phyloP scores from a whole-genome alignment of 2,797 vertebrate species.

The Hydrophis major region DNA sequence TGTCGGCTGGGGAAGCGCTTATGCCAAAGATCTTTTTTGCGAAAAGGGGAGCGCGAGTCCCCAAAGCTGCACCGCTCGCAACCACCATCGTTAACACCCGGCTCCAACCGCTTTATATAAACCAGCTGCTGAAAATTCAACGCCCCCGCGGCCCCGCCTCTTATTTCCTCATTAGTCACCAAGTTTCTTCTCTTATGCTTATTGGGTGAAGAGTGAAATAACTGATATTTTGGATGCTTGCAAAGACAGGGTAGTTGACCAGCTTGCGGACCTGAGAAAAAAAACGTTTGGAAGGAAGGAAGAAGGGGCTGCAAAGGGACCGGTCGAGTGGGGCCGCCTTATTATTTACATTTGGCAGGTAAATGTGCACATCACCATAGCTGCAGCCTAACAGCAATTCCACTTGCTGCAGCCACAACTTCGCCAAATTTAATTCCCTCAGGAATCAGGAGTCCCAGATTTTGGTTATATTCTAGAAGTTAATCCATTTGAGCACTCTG shows the following conservation, averaged over 20 bases:
- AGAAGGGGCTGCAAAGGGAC: not conserved
- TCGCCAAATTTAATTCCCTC: not conserved
- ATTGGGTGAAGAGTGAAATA: not conserved
- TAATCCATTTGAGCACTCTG: not conserved
- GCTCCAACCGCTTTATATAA: not conserved
- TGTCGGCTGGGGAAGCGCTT: not conserved
- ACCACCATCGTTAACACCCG: not conserved
- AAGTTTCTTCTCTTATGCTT: accelerated
- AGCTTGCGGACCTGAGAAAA: not conserved
- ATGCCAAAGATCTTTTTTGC: not conserved
- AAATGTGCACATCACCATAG: not conserved
- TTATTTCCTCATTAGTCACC: accelerated
- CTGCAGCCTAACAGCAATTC: not conserved
- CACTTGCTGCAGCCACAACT: not conserved
- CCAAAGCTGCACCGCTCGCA: not conserved
- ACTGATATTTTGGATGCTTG: not conserved
- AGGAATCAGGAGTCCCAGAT: not conserved
- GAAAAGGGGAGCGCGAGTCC: not conserved
- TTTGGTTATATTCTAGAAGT: not conserved
- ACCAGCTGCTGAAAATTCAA: not conserved
- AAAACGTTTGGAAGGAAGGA: not conserved
- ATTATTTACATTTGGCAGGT: not conserved
- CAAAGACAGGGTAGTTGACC: not conserved
- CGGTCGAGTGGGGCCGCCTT: not conserved
- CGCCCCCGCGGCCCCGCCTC: not conserved